Conservation (phyloP, 2,888 invertebrate genomes). For the Synanthedon tipuliformis region DNA sequence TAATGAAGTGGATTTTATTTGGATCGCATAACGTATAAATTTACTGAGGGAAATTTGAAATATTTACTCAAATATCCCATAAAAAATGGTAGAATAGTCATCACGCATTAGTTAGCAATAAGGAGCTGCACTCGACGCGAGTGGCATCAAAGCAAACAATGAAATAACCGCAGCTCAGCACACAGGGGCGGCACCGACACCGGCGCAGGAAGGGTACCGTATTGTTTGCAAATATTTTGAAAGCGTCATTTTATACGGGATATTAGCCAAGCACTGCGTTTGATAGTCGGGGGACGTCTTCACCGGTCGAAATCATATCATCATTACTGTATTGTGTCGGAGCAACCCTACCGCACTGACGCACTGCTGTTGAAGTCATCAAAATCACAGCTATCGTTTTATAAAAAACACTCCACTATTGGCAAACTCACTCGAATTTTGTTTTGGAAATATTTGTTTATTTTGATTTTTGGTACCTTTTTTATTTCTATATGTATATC, state of each 20-base stretch:
- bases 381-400: neutral
- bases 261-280: conserved; percentile 59
- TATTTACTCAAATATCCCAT: neutral
- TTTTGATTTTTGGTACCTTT: too few relatives aligned
- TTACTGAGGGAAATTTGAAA: too few relatives aligned
- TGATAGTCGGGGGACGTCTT: conserved; percentile 61
- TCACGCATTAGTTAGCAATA: conserved; percentile 19
- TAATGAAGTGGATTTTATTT: too few relatives aligned
- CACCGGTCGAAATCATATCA: conserved; percentile 50
- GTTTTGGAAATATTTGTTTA: too few relatives aligned
- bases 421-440: too few relatives aligned
- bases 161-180: conserved; percentile 11
- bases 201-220: conserved; percentile 45
- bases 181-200: conserved; percentile 32
- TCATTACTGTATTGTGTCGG: conserved; percentile 51
- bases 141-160: too few relatives aligned
- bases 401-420: too few relatives aligned
- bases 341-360: conserved; percentile 10
- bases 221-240: conserved; percentile 71
- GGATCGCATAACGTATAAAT: too few relatives aligned
- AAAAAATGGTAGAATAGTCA: neutral
- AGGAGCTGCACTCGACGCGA: conserved; percentile 45
- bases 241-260: conserved; percentile 66
- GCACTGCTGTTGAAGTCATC: conserved; percentile 22
- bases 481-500: too few relatives aligned